Percentiles rank a stretch among this genome's conserved stretches.
phyloP scores from a whole-genome alignment of 2,797 vertebrate genomes.

The Hipposideros larvatus region DNA sequence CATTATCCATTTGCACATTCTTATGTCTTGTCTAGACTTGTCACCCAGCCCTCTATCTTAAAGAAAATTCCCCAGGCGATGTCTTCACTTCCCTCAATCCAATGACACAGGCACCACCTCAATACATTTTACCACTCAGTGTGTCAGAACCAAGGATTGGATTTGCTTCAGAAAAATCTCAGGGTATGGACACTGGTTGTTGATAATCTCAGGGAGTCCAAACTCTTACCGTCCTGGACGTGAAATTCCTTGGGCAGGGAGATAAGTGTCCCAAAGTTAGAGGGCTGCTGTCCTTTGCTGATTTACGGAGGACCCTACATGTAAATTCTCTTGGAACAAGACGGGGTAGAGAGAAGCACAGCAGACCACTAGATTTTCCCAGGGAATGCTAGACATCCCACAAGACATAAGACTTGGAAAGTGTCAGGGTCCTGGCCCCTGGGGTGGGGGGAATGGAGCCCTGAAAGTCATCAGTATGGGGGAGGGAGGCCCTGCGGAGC shows the following conservation, averaged over 20 bases:
- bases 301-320: background rate
- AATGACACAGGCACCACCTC: background rate
- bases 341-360: background rate
- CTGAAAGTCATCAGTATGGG: background rate
- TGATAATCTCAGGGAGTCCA: background rate
- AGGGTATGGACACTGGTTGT: background rate
- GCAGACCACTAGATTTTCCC: background rate
- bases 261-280: background rate
- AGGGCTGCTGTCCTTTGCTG: background rate
- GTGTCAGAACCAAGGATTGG: background rate
- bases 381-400: background rate
- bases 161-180: background rate
- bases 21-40: background rate
- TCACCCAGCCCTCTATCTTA: background rate
- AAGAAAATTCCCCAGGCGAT: background rate
- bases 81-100: background rate
- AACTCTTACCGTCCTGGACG: background rate
- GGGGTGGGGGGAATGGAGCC: background rate
- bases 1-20: background rate
- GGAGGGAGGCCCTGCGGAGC: background rate
- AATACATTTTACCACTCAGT: background rate
- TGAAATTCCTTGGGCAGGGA: background rate
- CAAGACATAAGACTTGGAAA: background rate
- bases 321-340: background rate
- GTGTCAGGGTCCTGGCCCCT: background rate